Conservation (phyloP, 92 coral and sea anemone species). For the Parazoanthus swiftii region DNA sequence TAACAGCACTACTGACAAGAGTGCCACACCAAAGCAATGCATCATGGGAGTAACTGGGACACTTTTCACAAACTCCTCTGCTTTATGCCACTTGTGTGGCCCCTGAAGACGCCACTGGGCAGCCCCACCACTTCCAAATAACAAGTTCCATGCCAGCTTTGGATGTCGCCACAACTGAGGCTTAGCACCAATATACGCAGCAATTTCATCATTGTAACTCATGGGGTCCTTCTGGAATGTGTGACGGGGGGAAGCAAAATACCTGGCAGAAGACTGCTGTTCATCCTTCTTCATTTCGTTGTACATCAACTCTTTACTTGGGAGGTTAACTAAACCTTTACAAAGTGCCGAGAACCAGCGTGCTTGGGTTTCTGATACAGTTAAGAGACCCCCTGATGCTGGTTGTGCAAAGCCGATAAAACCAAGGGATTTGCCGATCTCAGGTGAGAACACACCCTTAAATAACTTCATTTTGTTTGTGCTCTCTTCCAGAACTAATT, state of each 20-base stretch:
- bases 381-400: conserved; percentile 77
- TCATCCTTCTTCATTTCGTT: conserved; percentile 49
- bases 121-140: conserved; percentile 72
- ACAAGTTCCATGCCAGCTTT: conserved; percentile 62
- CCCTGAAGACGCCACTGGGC: conserved; percentile 85
- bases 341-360: conserved; percentile 84
- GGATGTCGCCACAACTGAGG: conserved; percentile 83
- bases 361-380: conserved; percentile 80
- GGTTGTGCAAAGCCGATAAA: conserved; percentile 80
- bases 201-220: conserved; percentile 64
- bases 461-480: conserved; percentile 69
- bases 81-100: conserved; percentile 71
- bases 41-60: conserved; percentile 73
- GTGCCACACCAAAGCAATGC: conserved; percentile 55
- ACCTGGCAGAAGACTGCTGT: conserved; percentile 42
- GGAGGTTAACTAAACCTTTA: conserved; percentile 64
- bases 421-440: conserved; percentile 66
- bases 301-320: conserved; percentile 50
- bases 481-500: conserved; percentile 54
- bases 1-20: conserved; percentile 46
- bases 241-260: conserved; percentile 68
- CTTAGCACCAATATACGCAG: conserved; percentile 75
- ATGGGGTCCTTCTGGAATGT: conserved; percentile 81
- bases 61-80: conserved; percentile 54
- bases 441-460: conserved; percentile 70